Percentiles rank a stretch among this genome's conserved stretches.
Conservation (phyloP, 2,888 invertebrate species). For the Phytoseiulus persimilis region DNA sequence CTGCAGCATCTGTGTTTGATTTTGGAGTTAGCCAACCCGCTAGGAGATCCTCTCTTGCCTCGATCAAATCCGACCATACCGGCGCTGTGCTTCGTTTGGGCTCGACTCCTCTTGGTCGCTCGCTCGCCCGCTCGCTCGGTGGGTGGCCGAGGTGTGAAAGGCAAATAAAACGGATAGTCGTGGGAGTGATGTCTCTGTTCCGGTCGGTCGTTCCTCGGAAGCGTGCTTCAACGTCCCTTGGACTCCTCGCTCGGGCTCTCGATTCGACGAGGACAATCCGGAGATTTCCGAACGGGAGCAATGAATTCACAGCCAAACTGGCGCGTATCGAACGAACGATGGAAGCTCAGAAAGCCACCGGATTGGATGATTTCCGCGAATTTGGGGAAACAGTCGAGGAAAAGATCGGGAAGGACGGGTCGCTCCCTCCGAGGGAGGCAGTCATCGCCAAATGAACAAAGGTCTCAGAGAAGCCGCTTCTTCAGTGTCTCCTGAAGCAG, state of each 20-base stretch:
- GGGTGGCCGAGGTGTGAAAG: slow-evolving; percentile 33
- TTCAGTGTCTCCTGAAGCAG: no score
- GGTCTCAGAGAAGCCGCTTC: no score
- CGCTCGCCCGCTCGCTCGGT: neutral
- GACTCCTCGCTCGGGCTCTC: neutral
- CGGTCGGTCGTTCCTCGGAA: neutral
- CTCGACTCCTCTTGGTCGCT: neutral
- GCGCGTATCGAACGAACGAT: no score
- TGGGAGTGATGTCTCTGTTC: slow-evolving; percentile 38
- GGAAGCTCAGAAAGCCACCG: no score
- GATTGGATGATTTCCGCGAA: no score
- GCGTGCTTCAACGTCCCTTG: neutral
- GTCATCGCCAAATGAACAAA: neutral
- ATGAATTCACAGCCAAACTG: no score
- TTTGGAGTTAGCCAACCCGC: slow-evolving; percentile 32
- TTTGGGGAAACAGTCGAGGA: no score
- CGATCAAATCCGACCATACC: neutral
- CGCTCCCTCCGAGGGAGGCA: neutral
- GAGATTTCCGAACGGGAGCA: no score
- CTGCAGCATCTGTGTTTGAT: slow-evolving; percentile 34
- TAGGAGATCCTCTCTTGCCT: neutral
- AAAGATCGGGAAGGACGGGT: neutral
- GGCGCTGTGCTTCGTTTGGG: neutral
- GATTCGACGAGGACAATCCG: no score
- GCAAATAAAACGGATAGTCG: slow-evolving; percentile 33